Conservation (phyloP, 2,797 vertebrate species). For the Propithecus perrieri region DNA sequence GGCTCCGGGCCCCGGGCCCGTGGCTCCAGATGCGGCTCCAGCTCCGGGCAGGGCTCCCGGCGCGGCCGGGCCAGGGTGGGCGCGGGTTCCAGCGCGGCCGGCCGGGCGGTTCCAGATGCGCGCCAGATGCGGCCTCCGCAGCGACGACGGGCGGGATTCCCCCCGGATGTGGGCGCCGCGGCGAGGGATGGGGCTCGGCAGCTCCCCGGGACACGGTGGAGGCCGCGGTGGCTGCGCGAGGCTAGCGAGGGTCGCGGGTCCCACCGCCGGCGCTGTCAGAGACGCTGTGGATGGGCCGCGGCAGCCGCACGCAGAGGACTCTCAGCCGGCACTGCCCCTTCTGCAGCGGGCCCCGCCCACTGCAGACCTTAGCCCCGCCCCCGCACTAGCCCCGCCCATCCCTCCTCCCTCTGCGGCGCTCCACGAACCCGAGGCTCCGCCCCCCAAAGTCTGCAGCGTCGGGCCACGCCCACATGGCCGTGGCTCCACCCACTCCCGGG, state of each 20-base stretch:
- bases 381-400: neutral
- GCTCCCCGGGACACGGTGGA: neutral
- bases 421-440: neutral
- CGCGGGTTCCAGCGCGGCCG: conserved; percentile 71
- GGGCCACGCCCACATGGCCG: neutral
- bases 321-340: conserved; percentile 52
- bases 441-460: neutral
- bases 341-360: conserved; percentile 71
- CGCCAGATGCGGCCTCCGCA: conserved; percentile 69
- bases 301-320: conserved; percentile 62
- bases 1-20: conserved; percentile 77
- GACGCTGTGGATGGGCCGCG: conserved; percentile 62
- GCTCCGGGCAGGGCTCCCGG: conserved; percentile 77
- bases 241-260: neutral
- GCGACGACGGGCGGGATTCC: neutral
- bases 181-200: neutral
- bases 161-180: conserved; percentile 25
- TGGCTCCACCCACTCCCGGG: neutral
- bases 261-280: conserved; percentile 61
- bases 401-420: neutral
- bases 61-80: conserved; percentile 75
- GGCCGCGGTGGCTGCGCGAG: neutral
- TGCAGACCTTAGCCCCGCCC: conserved; percentile 51
- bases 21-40: conserved; percentile 75
- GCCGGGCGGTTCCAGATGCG: conserved; percentile 61